phyloP scores from a whole-genome alignment of 2,797 vertebrate genomes.

The Pantherophis alleghaniensis region DNA sequence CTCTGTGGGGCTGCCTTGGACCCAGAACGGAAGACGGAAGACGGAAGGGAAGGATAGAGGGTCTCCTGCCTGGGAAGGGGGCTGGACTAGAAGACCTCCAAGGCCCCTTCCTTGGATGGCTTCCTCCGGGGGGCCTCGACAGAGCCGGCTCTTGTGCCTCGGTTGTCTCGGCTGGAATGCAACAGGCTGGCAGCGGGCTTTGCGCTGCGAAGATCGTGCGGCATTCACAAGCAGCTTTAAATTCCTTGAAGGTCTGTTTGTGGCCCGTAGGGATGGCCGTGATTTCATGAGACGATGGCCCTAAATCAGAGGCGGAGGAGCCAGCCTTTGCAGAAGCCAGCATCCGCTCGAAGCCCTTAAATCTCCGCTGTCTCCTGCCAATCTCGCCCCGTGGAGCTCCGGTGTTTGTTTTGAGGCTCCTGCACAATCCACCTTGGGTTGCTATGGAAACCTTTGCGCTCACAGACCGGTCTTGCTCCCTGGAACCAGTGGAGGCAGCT shows the following conservation, averaged over 20 bases:
- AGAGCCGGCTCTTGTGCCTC: not conserved
- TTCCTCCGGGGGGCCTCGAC: rapidly evolving
- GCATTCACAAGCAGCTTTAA: not conserved
- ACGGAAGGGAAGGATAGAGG: no score
- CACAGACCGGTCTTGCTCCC: not conserved
- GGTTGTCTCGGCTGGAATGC: not conserved
- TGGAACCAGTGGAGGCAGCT: not conserved
- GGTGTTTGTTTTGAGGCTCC: not conserved
- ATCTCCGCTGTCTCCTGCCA: not conserved
- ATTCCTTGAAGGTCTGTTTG: not conserved
- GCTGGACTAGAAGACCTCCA: no score
- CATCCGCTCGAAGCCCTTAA: not conserved
- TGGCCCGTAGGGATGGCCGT: not conserved
- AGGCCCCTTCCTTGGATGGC: not conserved
- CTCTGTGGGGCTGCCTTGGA: not conserved
- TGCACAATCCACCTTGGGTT: not conserved
- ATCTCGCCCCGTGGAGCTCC: not conserved
- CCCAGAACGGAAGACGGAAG: no score
- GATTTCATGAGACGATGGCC: not conserved
- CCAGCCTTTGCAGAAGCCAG: not conserved
- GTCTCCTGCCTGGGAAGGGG: no score
- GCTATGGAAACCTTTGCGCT: not conserved
- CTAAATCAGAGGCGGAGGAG: not conserved
- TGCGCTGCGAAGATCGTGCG: rapidly evolving
- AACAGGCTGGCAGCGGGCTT: not conserved